Percentiles rank a stretch among this genome's conserved stretches.
Evolutionary conservation across 2,113 vertebrate genomes (phyloP).

Genomic region (Mustela nigripes): DNA sequence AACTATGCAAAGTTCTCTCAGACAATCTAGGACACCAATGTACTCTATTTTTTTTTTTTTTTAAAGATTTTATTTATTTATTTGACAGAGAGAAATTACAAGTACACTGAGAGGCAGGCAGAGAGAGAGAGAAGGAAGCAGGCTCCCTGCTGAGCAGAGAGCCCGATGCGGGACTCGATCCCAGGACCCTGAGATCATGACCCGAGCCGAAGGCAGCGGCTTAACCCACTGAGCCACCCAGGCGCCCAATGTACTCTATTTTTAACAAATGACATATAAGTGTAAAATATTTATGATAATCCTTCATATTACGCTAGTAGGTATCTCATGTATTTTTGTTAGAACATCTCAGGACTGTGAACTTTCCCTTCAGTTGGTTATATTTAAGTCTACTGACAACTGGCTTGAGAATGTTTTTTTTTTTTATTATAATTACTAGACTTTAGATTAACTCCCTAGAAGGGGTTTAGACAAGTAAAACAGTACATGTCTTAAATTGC

Average conservation of each 20-base stretch:
- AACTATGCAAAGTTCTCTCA: neutral
- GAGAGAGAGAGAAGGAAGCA: too few relatives aligned
- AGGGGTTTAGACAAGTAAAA: slow-evolving; percentile 10
- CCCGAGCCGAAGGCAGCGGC: too few relatives aligned
- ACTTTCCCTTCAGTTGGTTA: neutral
- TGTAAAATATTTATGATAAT: slow-evolving; percentile 49
- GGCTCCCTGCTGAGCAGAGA: too few relatives aligned
- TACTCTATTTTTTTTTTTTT: slow-evolving; percentile 56
- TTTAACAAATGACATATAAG: neutral
- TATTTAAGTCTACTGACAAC: slow-evolving; percentile 38
- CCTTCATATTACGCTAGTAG: neutral
- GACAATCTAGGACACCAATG: neutral
- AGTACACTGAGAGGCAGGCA: too few relatives aligned
- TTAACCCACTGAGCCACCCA: too few relatives aligned
- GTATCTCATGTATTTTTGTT: neutral
- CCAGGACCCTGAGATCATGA: too few relatives aligned
- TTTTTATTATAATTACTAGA: slow-evolving; percentile 36
- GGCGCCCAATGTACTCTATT: neutral
- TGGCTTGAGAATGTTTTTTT: neutral
- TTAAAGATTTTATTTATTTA: too few relatives aligned
- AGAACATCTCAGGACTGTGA: neutral
- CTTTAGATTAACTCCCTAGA: neutral
- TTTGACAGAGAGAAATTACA: too few relatives aligned
- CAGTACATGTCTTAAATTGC: neutral
- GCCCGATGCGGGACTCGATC: too few relatives aligned